A percentile compares a stretch with the other conserved stretches of the same genome.
Evolutionary conservation across 2,888 invertebrate species (phyloP).

Genomic region (Synanthedon vespiformis): DNA sequence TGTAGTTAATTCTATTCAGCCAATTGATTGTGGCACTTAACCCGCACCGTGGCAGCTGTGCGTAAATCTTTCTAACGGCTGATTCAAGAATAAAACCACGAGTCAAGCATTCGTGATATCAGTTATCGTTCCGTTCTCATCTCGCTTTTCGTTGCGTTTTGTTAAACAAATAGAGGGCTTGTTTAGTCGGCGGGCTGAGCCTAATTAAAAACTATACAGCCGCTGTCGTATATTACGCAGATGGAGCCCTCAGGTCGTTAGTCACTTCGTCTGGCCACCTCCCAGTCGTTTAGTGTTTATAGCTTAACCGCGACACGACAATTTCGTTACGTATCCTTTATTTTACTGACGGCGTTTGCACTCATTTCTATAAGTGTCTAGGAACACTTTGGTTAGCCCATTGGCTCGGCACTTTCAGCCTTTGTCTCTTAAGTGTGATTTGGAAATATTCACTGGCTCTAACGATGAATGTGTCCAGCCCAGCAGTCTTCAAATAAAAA

Average conservation of each 20-base stretch:
- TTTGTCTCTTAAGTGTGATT: too few relatives aligned
- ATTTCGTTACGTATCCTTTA: not conserved
- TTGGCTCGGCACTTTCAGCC: too few relatives aligned
- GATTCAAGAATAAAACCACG: slow-evolving; percentile 46
- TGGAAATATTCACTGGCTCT: too few relatives aligned
- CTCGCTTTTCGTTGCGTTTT: slow-evolving; percentile 43
- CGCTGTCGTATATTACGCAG: slow-evolving; percentile 49
- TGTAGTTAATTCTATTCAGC: slow-evolving; percentile 37
- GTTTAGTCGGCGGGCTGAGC: slow-evolving; percentile 48
- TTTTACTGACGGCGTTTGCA: too few relatives aligned
- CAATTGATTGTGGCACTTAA: slow-evolving; percentile 48
- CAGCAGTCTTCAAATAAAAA: too few relatives aligned
- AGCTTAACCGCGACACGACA: slow-evolving; percentile 22
- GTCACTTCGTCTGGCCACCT: slow-evolving; percentile 45
- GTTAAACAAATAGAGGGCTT: slow-evolving; percentile 58
- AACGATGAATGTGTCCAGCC: too few relatives aligned
- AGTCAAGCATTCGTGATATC: slow-evolving; percentile 40
- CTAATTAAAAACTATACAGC: slow-evolving; percentile 63
- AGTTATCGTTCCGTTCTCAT: slow-evolving; percentile 43
- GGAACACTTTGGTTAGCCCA: too few relatives aligned
- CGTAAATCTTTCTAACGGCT: slow-evolving; percentile 54
- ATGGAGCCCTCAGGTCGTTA: slow-evolving; percentile 45
- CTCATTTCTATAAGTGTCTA: too few relatives aligned
- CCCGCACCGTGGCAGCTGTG: slow-evolving; percentile 31
- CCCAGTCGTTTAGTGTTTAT: slow-evolving; percentile 48